Evolutionary conservation across 2,888 invertebrate species (phyloP), one percentile per base, ranked within the genome.

Genomic region (Thera britannica): DNA sequence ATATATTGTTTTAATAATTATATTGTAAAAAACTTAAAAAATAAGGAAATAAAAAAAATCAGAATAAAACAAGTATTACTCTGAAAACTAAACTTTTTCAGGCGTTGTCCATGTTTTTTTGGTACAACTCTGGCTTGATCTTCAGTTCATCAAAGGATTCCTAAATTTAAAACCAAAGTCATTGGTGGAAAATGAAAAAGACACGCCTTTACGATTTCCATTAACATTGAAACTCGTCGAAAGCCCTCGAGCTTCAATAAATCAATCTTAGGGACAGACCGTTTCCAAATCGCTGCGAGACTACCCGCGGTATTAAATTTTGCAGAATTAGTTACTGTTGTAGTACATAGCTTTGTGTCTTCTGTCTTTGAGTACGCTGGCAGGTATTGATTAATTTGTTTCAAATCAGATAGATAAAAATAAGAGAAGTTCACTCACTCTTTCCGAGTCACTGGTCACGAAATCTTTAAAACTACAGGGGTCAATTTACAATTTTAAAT

Each of bases 131-230:
- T 7, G 4, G 41, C 41, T 7, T 7, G 4, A 41, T 41, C 0
- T 6, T 41, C 41, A 41, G 41, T 41, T 44, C 1, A 23, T n/a
- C 75, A 76, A 77, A 76, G 75, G 76, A 76, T 79, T 76, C 11
- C 52, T 35, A 49, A 62, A 60, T 61, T 64, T 36, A 63, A 54
- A 62, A 36, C 79, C 81, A 71, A 77, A 85, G 83, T 84, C 88
- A 85, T 88, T 82, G 83, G 79, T 82, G 78, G 81, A 85, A 86
- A 86, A 84, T 84, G 83, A 87, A 86, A 85, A 83, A 86, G 82
- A 82, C 83, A 86, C 83, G 82, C 81, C 79, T 81, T 83, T 83
- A 84, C 84, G 82, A 84, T 84, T 87, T 87, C 88, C 86, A 89
- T 89, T 89, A 89, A 84, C 85, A 81, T 82, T 77, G 83, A 78